Evolutionary conservation across 2,113 vertebrate species (phyloP), one percentile per base, ranked within the genome.

Genomic region (Plotosus lineatus): DNA sequence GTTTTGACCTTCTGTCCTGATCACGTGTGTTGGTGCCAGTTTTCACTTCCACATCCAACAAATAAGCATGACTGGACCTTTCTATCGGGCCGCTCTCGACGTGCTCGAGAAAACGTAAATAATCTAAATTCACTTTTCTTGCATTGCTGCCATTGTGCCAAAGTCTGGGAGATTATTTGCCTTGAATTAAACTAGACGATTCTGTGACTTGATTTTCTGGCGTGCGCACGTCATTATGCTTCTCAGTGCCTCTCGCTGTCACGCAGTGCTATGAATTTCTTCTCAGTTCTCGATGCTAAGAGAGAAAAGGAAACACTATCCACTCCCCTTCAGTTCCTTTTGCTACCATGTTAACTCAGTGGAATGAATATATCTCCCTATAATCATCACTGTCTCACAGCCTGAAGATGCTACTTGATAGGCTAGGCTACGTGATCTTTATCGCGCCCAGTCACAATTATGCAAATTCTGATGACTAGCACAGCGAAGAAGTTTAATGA

Each of bases 121-220:
- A 86, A 82, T 69, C 58, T 31, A 69, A 82, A 77, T 66, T 74
- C 69, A 36, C 55, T 66, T 68, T 80, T 78, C 80, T 75, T 9
- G 44, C 50, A 63, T 78, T 56, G 83, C 77, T 83, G 51, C 83
- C 73, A 82, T 86, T 80, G 44, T 58, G 46, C 42, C 73, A 12
- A 28, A 69, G 48, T 50, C 31, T 46, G 56, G 40, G 31, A 9
- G 50, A 82, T 83, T 75, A 56, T 28, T 78, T 14, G 60, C 38
- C 74, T 60, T 80, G 50, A 66, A 51, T 66, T 73, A 50, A 80
- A 78, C 55, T 69, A 66, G 71, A 77, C 58, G 38, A 84, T 46
- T n/a, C 40, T 60, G 63, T 77, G 21, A 42, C 8, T 61, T 36
- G 50, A 75, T 65, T 40, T 53, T 36, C 46, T 53, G 11, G 56